Conservation (phyloP, 2,888 invertebrate genomes). For the Odontocolon sp. region DNA sequence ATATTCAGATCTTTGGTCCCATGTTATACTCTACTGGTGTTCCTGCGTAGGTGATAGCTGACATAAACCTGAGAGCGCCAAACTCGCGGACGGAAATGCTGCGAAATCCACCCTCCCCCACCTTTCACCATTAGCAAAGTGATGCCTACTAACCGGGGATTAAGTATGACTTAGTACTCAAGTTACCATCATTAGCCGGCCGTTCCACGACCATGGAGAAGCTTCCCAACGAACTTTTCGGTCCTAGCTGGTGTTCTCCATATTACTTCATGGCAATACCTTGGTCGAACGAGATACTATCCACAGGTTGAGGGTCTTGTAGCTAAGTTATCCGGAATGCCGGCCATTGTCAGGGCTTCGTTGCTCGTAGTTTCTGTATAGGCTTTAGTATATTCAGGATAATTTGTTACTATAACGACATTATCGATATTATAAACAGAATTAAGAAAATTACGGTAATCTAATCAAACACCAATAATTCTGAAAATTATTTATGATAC, state of each 20-base stretch:
- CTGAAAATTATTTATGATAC: too few species aligned
- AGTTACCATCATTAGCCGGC: constrained; percentile 78
- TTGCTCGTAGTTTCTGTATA: constrained; percentile 57
- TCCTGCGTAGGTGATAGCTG: constrained; percentile 23
- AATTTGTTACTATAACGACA: constrained; percentile 32
- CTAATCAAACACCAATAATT: too few species aligned
- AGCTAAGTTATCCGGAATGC: constrained; percentile 63
- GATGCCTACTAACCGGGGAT: constrained; percentile 67
- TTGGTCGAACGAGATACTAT: constrained; percentile 26
- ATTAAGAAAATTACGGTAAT: too few species aligned
- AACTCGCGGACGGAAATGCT: constrained; percentile 37
- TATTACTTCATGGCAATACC: background rate
- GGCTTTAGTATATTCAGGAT: constrained; percentile 37
- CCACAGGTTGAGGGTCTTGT: constrained; percentile 26
- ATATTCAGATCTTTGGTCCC: constrained; percentile 4
- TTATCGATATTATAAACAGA: background rate
- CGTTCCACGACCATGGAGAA: constrained; percentile 58
- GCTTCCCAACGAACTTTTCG: constrained; percentile 52
- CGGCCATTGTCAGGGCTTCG: constrained; percentile 71
- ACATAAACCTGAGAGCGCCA: constrained; percentile 33
- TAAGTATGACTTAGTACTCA: constrained; percentile 79
- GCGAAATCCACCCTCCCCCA: constrained; percentile 18
- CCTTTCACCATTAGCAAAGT: constrained; percentile 37
- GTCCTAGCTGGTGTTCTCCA: constrained; percentile 21
- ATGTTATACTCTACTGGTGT: too few species aligned